Evolutionary conservation across 2,888 invertebrate genomes (phyloP).

Genomic region (Oxystoma pomonae): DNA sequence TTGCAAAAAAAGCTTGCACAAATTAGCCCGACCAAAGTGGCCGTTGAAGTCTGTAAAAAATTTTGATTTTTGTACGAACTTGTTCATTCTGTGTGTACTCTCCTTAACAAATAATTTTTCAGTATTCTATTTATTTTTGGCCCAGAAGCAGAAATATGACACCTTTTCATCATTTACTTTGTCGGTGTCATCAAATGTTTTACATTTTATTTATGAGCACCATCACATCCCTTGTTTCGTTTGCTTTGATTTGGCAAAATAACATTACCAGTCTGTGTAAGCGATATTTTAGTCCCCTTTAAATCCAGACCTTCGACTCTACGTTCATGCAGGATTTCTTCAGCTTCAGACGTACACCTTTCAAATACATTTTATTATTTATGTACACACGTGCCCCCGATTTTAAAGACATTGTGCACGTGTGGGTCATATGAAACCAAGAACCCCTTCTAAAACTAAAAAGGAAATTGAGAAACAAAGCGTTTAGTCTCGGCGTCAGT

Average conservation of each 20-base stretch:
- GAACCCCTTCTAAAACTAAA: background rate
- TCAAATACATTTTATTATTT: too few species aligned
- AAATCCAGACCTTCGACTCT: background rate
- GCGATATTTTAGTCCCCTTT: background rate
- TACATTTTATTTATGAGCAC: background rate
- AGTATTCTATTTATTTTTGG: background rate
- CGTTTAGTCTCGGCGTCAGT: background rate
- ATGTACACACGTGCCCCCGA: background rate
- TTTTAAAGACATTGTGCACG: background rate
- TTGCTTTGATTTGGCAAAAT: background rate
- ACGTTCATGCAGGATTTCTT: background rate
- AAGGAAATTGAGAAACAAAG: background rate
- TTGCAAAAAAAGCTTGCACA: too few species aligned
- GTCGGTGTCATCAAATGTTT: background rate
- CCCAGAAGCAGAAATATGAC: background rate
- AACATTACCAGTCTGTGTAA: background rate
- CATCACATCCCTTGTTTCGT: background rate
- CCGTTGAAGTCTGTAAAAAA: too few species aligned
- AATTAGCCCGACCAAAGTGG: too few species aligned
- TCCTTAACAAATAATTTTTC: too few species aligned
- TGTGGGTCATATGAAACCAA: background rate
- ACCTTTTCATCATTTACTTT: background rate
- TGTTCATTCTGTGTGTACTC: too few species aligned
- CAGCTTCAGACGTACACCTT: background rate
- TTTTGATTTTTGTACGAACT: too few species aligned